Evolutionary conservation across 2,888 invertebrate genomes (phyloP).

Genomic region (Drosophila fulvimacula): DNA sequence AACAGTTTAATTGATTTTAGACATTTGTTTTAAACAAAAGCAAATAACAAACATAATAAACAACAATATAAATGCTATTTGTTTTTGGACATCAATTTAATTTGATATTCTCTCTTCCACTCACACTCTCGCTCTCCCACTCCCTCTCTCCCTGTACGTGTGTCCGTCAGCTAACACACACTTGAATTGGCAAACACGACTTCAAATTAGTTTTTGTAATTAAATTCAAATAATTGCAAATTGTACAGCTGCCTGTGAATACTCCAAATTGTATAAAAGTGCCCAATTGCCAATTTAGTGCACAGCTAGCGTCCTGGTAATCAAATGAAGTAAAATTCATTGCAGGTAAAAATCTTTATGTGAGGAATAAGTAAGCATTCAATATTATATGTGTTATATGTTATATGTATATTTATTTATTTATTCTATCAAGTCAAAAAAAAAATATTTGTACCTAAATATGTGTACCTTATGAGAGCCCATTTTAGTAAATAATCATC

Average conservation of each 20-base stretch:
- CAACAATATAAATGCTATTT: constrained; percentile 6
- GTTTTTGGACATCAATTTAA: neutral
- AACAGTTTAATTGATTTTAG: constrained; percentile 49
- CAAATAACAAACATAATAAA: constrained; percentile 17
- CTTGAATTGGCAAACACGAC: constrained; percentile 14
- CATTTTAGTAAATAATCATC: too few species aligned
- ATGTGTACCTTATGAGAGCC: too few species aligned
- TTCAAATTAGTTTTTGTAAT: constrained; percentile 22
- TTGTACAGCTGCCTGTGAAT: neutral
- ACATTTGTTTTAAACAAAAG: constrained; percentile 37
- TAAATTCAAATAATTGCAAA: constrained; percentile 14
- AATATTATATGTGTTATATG: too few species aligned
- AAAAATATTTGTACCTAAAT: too few species aligned
- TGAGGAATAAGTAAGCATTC: too few species aligned
- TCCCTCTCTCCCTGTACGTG: neutral
- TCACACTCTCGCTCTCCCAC: neutral
- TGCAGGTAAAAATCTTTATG: too few species aligned
- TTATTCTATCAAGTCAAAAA: too few species aligned
- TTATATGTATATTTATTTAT: too few species aligned
- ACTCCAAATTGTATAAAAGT: neutral
- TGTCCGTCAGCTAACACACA: neutral
- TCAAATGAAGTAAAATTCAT: too few species aligned
- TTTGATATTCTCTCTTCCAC: neutral
- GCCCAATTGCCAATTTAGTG: constrained; percentile 8
- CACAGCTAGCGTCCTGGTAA: neutral